Conservation (phyloP, 1,140 invertebrate species). For the Bactericera cockerelli region DNA sequence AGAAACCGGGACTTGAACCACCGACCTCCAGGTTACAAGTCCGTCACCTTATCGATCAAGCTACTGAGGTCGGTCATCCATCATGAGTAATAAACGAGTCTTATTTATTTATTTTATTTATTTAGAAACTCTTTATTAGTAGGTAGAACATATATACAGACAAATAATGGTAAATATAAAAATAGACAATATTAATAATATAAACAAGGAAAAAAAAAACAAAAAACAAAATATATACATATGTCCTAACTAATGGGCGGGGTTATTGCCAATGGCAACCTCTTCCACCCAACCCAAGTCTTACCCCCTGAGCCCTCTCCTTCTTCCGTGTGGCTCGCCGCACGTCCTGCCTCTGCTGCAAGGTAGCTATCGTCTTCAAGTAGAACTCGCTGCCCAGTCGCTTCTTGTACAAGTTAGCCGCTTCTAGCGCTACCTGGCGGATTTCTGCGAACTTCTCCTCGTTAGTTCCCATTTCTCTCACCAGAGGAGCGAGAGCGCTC, state of each 20-base stretch:
- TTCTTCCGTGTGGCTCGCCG: slow-evolving; percentile 49
- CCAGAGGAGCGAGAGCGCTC: slow-evolving; percentile 44
- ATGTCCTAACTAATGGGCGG: too few relatives aligned
- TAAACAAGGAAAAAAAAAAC: slow-evolving; percentile 16
- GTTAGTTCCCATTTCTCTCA: slow-evolving; percentile 43
- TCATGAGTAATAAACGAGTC: too few relatives aligned
- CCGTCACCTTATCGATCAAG: too few relatives aligned
- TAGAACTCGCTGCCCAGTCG: slow-evolving; percentile 47
- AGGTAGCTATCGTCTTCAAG: slow-evolving; percentile 36
- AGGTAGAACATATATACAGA: too few relatives aligned
- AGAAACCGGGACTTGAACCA: too few relatives aligned
- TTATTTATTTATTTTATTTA: too few relatives aligned
- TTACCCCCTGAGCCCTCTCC: slow-evolving; percentile 36
- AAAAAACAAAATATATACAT: too few relatives aligned
- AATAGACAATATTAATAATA: slow-evolving; percentile 6
- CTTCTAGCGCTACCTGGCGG: slow-evolving; percentile 44
- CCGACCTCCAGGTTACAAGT: too few relatives aligned
- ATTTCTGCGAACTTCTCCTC: slow-evolving; percentile 34
- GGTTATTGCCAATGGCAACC: slow-evolving; percentile 15
- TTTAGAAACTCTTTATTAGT: too few relatives aligned
- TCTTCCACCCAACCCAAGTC: slow-evolving; percentile 7
- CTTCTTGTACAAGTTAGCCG: slow-evolving; percentile 45
- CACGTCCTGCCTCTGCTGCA: slow-evolving; percentile 40
- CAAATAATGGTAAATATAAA: background rate
- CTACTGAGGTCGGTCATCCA: too few relatives aligned